phyloP scores from a whole-genome alignment of 1,140 invertebrate species.

The Drosophila micromelanica region DNA sequence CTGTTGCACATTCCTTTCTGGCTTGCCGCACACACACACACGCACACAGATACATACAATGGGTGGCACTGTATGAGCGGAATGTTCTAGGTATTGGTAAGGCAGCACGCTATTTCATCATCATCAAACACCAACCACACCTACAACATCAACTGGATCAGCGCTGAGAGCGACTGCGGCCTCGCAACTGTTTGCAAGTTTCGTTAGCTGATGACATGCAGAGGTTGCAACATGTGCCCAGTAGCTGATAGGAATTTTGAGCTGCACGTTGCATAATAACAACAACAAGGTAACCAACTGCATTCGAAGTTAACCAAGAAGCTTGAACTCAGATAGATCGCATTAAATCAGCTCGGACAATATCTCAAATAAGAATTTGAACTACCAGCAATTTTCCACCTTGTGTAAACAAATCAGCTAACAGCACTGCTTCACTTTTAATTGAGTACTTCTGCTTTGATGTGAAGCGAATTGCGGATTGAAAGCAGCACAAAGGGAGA shows the following conservation, averaged over 20 bases:
- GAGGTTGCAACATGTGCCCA: constrained; percentile 20
- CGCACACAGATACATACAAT: constrained; percentile 13
- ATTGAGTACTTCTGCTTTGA: constrained; percentile 23
- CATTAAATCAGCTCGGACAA: constrained; percentile 45
- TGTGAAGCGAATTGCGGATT: constrained; percentile 5
- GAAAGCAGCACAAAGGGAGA: background rate
- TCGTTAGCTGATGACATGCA: constrained; percentile 75
- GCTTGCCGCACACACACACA: constrained; percentile 55
- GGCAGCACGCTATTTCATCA: constrained; percentile 76
- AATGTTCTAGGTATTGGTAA: constrained; percentile 12
- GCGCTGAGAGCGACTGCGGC: constrained; percentile 13
- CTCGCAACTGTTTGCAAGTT: constrained; percentile 48
- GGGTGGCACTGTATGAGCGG: background rate
- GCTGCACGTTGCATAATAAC: constrained; percentile 23
- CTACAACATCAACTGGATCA: constrained; percentile 35
- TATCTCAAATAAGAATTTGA: constrained; percentile 26
- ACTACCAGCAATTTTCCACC: background rate
- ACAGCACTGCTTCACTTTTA: constrained; percentile 28
- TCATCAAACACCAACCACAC: constrained; percentile 66
- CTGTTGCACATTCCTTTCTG: constrained; percentile 81
- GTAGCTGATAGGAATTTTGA: constrained; percentile 44
- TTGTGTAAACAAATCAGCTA: constrained; percentile 43
- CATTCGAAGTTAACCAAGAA: constrained; percentile 8
- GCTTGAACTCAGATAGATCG: constrained; percentile 7
- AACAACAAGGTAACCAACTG: constrained; percentile 10